A percentile compares a stretch with the other conserved stretches of the same genome.
Evolutionary conservation across 2,113 vertebrate species (phyloP).

Genomic region (Paramisgurnus dabryanus): DNA sequence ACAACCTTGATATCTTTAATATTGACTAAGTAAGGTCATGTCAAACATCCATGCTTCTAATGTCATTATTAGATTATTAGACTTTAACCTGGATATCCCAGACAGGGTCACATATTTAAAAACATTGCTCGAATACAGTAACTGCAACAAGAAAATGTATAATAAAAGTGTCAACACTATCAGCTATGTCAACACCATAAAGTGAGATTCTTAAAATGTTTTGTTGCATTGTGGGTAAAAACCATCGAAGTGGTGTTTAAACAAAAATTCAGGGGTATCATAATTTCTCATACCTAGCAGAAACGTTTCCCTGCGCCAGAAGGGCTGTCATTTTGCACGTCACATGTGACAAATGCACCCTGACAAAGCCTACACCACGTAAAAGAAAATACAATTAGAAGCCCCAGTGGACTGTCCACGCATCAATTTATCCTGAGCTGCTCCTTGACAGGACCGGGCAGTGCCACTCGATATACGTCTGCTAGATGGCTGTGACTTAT

Average conservation of each 20-base stretch:
- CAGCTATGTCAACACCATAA: constrained; percentile 7
- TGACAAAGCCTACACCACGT: constrained; percentile 71
- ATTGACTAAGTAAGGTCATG: too few relatives aligned
- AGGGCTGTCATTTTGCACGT: constrained; percentile 74
- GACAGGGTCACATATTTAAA: neutral
- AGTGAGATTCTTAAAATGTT: constrained; percentile 30
- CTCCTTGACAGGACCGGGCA: constrained; percentile 65
- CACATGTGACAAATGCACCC: constrained; percentile 74
- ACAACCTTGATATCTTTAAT: too few relatives aligned
- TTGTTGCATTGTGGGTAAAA: constrained; percentile 40
- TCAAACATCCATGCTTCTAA: too few relatives aligned
- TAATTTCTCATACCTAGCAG: constrained; percentile 58
- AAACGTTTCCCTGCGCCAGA: constrained; percentile 62
- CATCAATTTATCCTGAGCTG: constrained; percentile 73
- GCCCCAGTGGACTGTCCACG: constrained; percentile 73
- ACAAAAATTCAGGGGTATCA: constrained; percentile 66
- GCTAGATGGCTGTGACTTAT: constrained; percentile 56
- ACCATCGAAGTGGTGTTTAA: constrained; percentile 71
- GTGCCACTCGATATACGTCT: constrained; percentile 55
- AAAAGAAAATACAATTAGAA: constrained; percentile 79
- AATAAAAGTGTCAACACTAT: constrained; percentile 14
- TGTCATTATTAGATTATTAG: too few relatives aligned
- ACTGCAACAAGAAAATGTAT: neutral
- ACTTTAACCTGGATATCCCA: too few relatives aligned
- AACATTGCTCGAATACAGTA: neutral